Base-by-base conservation (phyloP, 2,888 invertebrate genomes). In the Willowsia nigromaculata region DNA sequence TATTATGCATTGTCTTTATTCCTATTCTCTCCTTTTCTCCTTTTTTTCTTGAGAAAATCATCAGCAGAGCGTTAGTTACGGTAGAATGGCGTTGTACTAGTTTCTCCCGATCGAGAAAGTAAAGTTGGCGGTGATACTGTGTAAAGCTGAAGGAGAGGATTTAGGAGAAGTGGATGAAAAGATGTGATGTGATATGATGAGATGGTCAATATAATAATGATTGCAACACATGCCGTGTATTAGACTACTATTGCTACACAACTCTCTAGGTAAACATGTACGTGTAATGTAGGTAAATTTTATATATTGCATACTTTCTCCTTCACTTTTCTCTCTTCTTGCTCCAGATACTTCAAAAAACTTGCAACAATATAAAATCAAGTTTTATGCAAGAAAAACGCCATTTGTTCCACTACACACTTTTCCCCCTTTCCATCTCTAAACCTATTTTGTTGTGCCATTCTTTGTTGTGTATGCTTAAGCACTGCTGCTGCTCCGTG, bases 161-260 rank as follows among this genome's bases (percentile, higher is more conserved):
- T 76, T 71, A 33, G 22, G 50, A 76, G 62, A 85, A 85, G 76
- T 76, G 74, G 85, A 86, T 68, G 68, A 83, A 37, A 62, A 43
- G 62, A 37, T 62, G 62, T 59, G 53, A 68, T 83, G 15, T 37
- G 74, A 74, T 85, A 74, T 85, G 85, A 83, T 62, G 74, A 74
- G 59, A 86, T 86, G 85, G 78, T 86, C 85, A 86, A 86, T 85
- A 85, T 76, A 81, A 81, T 81, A 81, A 86, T 86, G 85, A 86
- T 86, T 43, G 85, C 74, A 74, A 53, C 80, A 80, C 78, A 80
- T 78, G 68, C 59, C 71, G 62, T 59, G 76, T 65, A 82, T 82
- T 82, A 74, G 43, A 6, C 43, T 7, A 11, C 9, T 40, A 15
- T 30, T 7, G 4, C 9, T 40, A 15, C n/a, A 62, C 7, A 3